Conservation (phyloP, 2,113 vertebrate genomes). For the Pedionomus torquatus region DNA sequence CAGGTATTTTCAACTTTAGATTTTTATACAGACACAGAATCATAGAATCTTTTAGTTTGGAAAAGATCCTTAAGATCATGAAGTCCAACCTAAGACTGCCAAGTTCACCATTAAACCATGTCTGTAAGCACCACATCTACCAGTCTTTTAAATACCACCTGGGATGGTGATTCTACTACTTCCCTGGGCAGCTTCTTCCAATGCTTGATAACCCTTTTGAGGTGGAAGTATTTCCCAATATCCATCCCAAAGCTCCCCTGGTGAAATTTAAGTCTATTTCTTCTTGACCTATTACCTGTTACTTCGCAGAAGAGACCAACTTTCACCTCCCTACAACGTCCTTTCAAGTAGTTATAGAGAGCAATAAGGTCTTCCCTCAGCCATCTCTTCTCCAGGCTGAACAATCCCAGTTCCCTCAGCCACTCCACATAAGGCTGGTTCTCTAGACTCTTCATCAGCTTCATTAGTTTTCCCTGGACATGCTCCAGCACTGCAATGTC, state of each 20-base stretch:
- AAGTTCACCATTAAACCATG: background rate
- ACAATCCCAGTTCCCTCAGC: too few relatives aligned
- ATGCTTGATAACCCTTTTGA: background rate
- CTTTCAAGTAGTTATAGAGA: background rate
- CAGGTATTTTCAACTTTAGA: background rate
- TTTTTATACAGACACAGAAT: background rate
- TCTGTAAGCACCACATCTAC: background rate
- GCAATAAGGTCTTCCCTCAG: too few relatives aligned
- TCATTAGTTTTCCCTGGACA: too few relatives aligned
- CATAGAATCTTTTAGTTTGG: background rate
- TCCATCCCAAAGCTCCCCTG: background rate
- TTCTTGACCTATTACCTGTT: background rate
- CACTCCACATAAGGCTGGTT: too few relatives aligned
- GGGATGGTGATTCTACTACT: background rate
- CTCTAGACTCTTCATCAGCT: too few relatives aligned
- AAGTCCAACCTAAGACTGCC: background rate
- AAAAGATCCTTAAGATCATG: background rate
- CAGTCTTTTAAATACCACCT: background rate
- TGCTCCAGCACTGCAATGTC: too few relatives aligned
- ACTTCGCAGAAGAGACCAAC: background rate
- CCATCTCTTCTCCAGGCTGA: too few relatives aligned
- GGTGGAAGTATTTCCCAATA: background rate
- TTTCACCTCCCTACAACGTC: rapidly evolving
- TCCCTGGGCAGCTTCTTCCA: background rate
- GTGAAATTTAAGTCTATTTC: background rate